Evolutionary conservation across 2,113 vertebrate species (phyloP).

Genomic region (Macheiramphus alcinus): DNA sequence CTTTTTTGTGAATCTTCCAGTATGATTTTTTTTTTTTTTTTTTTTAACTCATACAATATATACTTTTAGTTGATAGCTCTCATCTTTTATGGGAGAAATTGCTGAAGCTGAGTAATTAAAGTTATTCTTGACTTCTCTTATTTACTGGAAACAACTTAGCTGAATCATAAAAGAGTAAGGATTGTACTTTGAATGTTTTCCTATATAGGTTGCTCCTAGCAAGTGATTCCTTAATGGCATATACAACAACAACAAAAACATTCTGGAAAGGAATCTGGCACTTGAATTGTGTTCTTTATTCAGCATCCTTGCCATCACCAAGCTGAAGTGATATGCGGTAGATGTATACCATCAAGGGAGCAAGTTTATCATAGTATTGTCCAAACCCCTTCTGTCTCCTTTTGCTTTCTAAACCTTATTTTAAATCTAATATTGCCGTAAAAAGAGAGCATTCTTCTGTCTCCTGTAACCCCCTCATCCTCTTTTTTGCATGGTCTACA

Average conservation of each 20-base stretch:
- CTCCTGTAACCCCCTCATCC: not conserved
- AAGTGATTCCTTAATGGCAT: conserved; percentile 15
- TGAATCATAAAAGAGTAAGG: conserved; percentile 18
- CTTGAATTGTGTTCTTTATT: not conserved
- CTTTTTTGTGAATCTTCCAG: not conserved
- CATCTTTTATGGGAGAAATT: conserved; percentile 24
- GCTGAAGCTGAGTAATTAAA: conserved; percentile 53
- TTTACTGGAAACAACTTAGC: conserved; percentile 31
- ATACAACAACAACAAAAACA: not conserved
- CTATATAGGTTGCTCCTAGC: not conserved
- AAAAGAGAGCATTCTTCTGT: not conserved
- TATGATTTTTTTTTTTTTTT: not conserved
- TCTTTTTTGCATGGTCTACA: not conserved
- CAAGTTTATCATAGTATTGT: not conserved
- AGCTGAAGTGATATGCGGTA: not conserved
- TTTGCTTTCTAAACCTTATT: not conserved
- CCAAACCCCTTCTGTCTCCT: not conserved
- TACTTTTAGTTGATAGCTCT: not conserved
- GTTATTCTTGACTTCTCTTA: conserved; percentile 51
- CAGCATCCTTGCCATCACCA: too few relatives aligned
- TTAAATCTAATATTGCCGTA: not conserved
- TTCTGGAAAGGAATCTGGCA: not conserved
- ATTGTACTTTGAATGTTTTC: conserved; percentile 5
- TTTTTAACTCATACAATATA: not conserved
- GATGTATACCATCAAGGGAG: not conserved